These are phyloP conservation scores for Harpalus rubripes DNA, from an alignment of 2,888 invertebrate species.

Conservation along the genomic window DNA sequence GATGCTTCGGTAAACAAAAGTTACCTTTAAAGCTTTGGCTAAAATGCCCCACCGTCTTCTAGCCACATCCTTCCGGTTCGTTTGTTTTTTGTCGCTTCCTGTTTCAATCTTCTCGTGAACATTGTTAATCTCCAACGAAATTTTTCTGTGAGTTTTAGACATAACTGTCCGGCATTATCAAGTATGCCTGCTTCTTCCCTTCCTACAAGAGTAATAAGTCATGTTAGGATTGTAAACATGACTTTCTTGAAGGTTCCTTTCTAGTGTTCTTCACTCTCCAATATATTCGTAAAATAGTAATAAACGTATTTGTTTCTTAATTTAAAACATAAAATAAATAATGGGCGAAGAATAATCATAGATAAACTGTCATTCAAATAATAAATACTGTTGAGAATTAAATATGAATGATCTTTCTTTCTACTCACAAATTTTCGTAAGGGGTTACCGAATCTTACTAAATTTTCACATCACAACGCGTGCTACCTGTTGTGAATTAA, in stretches of 20 bases:
- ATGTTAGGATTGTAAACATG: conserved; percentile 53
- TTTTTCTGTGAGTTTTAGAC: conserved; percentile 58
- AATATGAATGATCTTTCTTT: not conserved
- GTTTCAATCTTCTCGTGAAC: conserved; percentile 21
- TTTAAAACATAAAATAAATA: too few relatives aligned
- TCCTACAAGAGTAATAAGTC: conserved; percentile 56
- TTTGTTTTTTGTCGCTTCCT: conserved; percentile 20
- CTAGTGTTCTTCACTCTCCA: too few relatives aligned
- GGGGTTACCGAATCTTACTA: not conserved
- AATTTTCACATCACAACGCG: conserved; percentile 19
- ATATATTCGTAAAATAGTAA: too few relatives aligned
- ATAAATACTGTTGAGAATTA: not conserved
- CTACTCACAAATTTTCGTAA: conserved; percentile 9
- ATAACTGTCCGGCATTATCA: conserved; percentile 57
- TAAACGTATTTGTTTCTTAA: too few relatives aligned
- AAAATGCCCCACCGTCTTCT: conserved; percentile 85
- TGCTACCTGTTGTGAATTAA: conserved; percentile 45
- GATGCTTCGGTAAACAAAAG: conserved; percentile 71
- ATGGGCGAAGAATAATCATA: too few relatives aligned
- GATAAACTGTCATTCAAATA: not conserved
- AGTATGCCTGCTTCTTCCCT: conserved; percentile 20
- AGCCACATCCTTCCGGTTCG: conserved; percentile 78
- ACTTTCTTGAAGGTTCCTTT: not conserved
- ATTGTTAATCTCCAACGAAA: conserved; percentile 57
- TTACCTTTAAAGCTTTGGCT: conserved; percentile 82